These are phyloP conservation scores for Cacatua alba DNA, from an alignment of 2,113 vertebrate species.

Conservation along the genomic window DNA sequence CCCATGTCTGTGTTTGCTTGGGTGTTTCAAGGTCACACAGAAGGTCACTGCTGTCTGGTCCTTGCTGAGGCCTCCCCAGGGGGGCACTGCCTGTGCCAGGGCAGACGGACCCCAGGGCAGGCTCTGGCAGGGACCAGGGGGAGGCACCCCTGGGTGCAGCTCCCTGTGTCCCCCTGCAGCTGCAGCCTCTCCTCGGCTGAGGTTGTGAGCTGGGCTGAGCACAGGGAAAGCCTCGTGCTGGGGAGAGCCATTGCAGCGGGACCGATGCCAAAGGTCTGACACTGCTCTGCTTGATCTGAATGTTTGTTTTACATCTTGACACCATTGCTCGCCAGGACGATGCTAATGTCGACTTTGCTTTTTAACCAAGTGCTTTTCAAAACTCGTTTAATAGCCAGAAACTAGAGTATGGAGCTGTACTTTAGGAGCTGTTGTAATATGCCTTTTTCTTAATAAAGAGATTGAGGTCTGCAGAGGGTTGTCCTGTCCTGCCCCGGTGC, in stretches of 20 bases:
- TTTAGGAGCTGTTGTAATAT: constrained; percentile 57
- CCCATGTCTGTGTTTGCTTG: accelerated
- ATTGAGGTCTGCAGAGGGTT: neutral
- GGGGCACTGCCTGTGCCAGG: neutral
- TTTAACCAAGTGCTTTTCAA: constrained; percentile 72
- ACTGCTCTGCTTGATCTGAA: neutral
- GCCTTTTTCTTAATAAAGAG: constrained; percentile 78
- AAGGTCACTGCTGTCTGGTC: neutral
- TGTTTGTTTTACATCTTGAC: neutral
- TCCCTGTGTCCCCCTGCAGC: neutral
- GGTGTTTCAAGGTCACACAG: neutral
- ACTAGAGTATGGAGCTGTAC: constrained; percentile 57
- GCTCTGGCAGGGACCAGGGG: neutral
- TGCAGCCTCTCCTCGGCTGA: neutral
- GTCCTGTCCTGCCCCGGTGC: neutral
- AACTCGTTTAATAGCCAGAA: constrained; percentile 30
- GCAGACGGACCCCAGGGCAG: neutral
- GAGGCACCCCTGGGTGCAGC: neutral
- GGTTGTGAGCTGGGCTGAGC: neutral
- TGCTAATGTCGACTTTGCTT: constrained; percentile 42
- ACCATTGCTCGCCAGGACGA: neutral
- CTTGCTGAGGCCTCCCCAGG: neutral
- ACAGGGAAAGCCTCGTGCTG: neutral
- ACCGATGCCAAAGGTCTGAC: neutral
- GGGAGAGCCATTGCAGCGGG: neutral